These are phyloP conservation scores for Tinamus guttatus DNA, from an alignment of 2,113 vertebrate species.

Conservation along the genomic window DNA sequence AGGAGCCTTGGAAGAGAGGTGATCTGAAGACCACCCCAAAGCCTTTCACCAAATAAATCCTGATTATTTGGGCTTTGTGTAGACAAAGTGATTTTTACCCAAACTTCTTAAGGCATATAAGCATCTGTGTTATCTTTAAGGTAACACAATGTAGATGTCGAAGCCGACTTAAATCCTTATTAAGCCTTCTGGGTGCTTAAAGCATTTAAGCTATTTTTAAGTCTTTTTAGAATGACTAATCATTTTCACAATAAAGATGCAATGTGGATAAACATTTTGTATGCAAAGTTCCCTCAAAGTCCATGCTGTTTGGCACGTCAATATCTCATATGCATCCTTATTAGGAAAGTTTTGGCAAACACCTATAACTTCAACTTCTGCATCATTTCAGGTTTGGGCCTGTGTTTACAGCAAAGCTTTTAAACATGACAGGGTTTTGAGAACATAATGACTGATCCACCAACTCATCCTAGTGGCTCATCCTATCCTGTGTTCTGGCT, in stretches of 20 bases:
- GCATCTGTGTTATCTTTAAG: conserved; percentile 66
- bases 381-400: background rate
- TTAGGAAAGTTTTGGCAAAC: background rate
- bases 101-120: conserved; percentile 63
- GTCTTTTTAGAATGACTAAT: conserved; percentile 35
- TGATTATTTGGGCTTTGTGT: conserved; percentile 45
- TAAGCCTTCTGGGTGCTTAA: conserved; percentile 57
- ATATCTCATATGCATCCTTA: background rate
- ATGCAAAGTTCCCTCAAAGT: fast-evolving
- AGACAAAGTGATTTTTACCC: conserved; percentile 54
- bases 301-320: background rate
- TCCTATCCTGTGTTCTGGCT: background rate
- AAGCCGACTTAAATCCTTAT: conserved; percentile 49
- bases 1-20: background rate
- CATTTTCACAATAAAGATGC: conserved; percentile 16
- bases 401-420: background rate
- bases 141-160: conserved; percentile 60
- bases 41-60: conserved; percentile 44
- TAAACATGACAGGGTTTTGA: background rate
- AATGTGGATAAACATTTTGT: background rate
- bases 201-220: conserved; percentile 59
- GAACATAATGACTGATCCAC: background rate
- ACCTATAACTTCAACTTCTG: background rate
- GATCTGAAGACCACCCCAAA: conserved; percentile 20
- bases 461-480: background rate